Evolutionary conservation across 2,888 invertebrate species (phyloP).

Genomic region (Drosophila robusta): DNA sequence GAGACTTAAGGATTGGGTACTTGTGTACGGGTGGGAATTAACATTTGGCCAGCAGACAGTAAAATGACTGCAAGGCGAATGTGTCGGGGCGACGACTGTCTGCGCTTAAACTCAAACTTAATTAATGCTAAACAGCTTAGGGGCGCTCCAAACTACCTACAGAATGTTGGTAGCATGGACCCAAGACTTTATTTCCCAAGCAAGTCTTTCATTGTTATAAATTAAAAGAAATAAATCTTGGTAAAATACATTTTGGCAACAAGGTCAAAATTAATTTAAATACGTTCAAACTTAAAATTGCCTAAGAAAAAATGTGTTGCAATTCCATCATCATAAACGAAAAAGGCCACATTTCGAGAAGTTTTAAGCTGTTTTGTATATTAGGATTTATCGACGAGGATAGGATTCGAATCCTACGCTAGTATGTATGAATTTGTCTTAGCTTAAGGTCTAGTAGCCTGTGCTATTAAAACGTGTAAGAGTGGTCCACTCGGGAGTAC

Average conservation of each 20-base stretch:
- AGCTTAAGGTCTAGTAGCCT: too few relatives aligned
- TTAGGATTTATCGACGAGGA: too few relatives aligned
- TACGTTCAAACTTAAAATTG: not conserved
- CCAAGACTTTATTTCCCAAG: constrained; percentile 5
- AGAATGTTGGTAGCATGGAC: not conserved
- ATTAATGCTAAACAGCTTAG: constrained; percentile 80
- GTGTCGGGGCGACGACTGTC: constrained; percentile 44
- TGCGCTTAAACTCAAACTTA: constrained; percentile 69
- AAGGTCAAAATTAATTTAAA: not conserved
- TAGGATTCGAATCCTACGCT: too few relatives aligned
- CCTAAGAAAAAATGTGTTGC: too few relatives aligned
- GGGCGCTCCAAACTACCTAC: constrained; percentile 2
- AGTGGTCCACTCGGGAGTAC: too few relatives aligned
- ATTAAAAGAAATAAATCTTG: constrained; percentile 4
- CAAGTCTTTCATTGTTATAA: constrained; percentile 8
- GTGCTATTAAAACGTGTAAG: too few relatives aligned
- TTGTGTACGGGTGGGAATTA: constrained; percentile 52
- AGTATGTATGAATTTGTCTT: too few relatives aligned
- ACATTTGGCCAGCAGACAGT: constrained; percentile 75
- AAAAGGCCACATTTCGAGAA: too few relatives aligned
- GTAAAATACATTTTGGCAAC: constrained; percentile 2
- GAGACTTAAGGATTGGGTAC: constrained; percentile 23
- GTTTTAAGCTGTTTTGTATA: too few relatives aligned
- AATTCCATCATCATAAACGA: too few relatives aligned
- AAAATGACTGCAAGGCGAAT: constrained; percentile 49